These are phyloP conservation scores for Molossus alvarezi DNA, from an alignment of 2,797 vertebrate species.

Conservation along the genomic window DNA sequence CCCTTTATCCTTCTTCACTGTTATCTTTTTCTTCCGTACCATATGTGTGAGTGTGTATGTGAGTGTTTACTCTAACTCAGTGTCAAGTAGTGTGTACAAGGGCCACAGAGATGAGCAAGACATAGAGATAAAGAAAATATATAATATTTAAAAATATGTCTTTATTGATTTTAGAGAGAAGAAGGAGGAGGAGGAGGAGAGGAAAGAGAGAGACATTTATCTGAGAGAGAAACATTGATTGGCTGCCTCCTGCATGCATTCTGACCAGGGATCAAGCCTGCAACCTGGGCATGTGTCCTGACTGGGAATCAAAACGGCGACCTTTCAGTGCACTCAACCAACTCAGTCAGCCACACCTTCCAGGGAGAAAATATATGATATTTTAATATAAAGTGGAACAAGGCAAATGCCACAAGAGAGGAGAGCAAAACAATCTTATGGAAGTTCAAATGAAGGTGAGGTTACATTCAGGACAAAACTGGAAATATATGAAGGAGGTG, in stretches of 20 bases:
- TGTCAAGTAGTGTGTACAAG: not conserved
- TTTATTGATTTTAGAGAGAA: not conserved
- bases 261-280: not conserved
- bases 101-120: not conserved
- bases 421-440: not conserved
- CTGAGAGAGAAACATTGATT: not conserved
- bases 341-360: not conserved
- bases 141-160: not conserved
- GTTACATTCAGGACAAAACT: not conserved
- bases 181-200: not conserved
- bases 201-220: not conserved
- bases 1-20: not conserved
- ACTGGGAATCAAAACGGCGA: not conserved
- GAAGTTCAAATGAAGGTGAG: conserved; percentile 2
- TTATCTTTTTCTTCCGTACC: not conserved
- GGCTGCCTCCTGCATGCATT: not conserved
- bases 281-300: not conserved
- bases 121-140: conserved; percentile 28
- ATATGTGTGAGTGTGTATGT: not conserved
- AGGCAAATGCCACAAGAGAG: not conserved
- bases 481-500: not conserved
- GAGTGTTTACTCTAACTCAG: not conserved
- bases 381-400: not conserved
- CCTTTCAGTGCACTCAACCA: not conserved
- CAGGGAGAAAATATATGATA: conserved; percentile 5